Evolutionary conservation across 2,113 vertebrate species (phyloP).

Genomic region (Chrysemys picta): DNA sequence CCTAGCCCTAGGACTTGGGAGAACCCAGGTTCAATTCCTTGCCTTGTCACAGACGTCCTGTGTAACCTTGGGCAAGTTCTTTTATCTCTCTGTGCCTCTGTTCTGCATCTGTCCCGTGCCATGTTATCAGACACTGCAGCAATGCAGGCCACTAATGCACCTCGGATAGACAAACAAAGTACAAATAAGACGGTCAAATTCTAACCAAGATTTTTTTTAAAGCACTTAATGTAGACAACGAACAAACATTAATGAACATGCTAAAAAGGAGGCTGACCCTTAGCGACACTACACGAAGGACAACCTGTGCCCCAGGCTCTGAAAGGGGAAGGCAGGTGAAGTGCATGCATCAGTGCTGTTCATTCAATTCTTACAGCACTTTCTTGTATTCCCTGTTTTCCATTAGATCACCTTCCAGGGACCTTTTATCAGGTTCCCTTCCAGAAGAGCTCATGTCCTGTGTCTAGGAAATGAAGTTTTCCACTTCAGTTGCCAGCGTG

Average conservation of each 20-base stretch:
- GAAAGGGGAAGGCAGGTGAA: accelerated
- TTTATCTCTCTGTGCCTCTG: background rate
- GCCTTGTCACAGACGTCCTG: background rate
- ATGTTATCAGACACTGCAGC: background rate
- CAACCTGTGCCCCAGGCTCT: accelerated
- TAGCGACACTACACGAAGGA: accelerated
- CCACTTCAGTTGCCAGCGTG: background rate
- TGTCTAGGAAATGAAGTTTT: background rate
- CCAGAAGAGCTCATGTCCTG: background rate
- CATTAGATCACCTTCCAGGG: background rate
- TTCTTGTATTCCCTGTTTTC: background rate
- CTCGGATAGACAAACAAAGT: background rate
- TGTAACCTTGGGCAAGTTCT: background rate
- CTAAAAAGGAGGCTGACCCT: accelerated
- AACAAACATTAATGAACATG: background rate
- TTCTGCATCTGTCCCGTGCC: background rate
- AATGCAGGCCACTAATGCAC: background rate
- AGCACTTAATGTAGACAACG: background rate
- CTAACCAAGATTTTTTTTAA: background rate
- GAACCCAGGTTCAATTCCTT: background rate
- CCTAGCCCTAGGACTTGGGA: background rate
- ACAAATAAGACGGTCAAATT: background rate
- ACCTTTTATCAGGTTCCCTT: background rate
- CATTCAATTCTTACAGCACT: background rate
- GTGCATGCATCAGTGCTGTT: background rate